Evolutionary conservation across 1,140 invertebrate genomes (phyloP), one percentile per base, ranked within the genome.

Genomic region (Samia ricini): DNA sequence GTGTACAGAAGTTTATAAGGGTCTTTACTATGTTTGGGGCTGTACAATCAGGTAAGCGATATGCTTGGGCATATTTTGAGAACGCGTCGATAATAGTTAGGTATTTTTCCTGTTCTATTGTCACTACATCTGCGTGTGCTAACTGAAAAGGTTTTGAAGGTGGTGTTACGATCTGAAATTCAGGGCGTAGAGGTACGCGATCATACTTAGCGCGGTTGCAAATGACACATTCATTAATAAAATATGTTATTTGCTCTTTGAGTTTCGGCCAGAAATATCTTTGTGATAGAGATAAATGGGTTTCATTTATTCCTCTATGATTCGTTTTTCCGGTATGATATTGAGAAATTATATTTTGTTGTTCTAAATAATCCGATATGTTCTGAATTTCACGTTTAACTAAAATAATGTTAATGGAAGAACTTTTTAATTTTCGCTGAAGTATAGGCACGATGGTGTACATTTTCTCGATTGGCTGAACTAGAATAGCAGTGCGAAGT

Each of bases 171-270:
- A 57, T 10, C 7, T 57, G 10, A 42, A 57, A 57, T 36, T 57
- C 26, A n/a, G 12, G 29, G 8, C 19, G 29, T 15, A 57, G 29
- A 15, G 56, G 56, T n/a, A 36, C 36, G 7, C 56, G 15, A 57
- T 57, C 56, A 48, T 57, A 57, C 19, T 57, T 57, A 20, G 56
- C 26, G 19, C 36, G 29, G n/a, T 29, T 29, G 36, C 56, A 57
- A 19, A 57, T 42, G 3, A 29, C 21, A 24, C 56, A 57, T 42
- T 57, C 56, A 24, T 57, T 57, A 29, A 57, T 57, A 57, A 36
- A 57, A 19, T 57, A 36, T 20, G 56, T 57, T 18, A 57, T 57
- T 6, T 57, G 26, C 12, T 57, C 56, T 29, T 26, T 56, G n/a
- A n/a, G n/a, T n/a, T n/a, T n/a, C n/a, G n/a, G n/a, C n/a, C n/a